Base-by-base conservation (phyloP, 2,888 invertebrate species). In the Alloplasta piceator region DNA sequence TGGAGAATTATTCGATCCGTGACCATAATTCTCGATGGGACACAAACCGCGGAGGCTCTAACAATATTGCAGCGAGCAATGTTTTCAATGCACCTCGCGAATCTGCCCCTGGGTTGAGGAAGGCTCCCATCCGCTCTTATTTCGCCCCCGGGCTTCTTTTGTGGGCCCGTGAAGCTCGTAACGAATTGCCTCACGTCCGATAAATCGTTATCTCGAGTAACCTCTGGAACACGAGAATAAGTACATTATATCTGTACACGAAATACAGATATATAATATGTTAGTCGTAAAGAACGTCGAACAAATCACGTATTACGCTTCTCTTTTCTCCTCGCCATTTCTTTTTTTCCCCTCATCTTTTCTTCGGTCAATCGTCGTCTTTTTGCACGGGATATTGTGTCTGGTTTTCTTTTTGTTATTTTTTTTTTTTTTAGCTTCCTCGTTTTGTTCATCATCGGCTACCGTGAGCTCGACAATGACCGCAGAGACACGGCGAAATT, bases 121-220 rank as follows among this genome's bases (percentile, higher is more conserved):
- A 10, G 5, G 6, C 12, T 56, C 48, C 36, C 60, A 48, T 61
- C 50, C 36, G 58, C n/a, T 39, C 39, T 55, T 68, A 41, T 14
- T 64, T 64, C 64, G 16, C 38, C 56, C 26, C 14, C 12, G 52
- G 14, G 16, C 14, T 52, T 43, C 5, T 5, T 26, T 10, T 48
- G 14, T n/a, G 58, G 26, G 55, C 55, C 36, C 58, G 16, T 58
- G 38, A 48, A 73, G 26, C 68, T 67, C 64, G 66, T 78, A 68
- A 61, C 14, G 68, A 77, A 80, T 80, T 82, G 81, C 79, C 73
- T 78, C 77, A 72, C 74, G 82, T 61, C 68, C 73, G 82, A 82
- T 79, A 83, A 86, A 84, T 86, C 85, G 78, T 83, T 85, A 83
- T 85, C 72, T 75, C 77, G 52, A 64, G 7, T 68, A 71, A 63